Base-by-base conservation (phyloP, 2,113 vertebrate species). In the Cisticola juncidis region DNA sequence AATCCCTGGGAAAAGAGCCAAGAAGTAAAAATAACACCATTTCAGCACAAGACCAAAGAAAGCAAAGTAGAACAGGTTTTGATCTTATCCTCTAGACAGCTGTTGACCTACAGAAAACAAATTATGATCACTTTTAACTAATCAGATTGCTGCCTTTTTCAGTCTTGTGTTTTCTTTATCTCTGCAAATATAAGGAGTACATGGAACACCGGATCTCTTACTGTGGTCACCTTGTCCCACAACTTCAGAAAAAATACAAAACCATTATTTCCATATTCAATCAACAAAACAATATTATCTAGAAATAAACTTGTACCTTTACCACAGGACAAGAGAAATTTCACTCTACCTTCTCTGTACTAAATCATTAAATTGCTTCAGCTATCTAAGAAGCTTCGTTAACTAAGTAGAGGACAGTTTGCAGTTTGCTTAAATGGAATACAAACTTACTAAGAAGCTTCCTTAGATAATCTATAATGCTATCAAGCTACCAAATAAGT, bases 11-110 rank as follows among this genome's bases (percentile, higher is more conserved):
- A 85, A 90, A 95, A 82, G 11, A 58, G 66, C 45, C 62, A 74
- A 71, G 56, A 20, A 66, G 29, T 29, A 68, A 94, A 97, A 94
- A 92, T 78, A 81, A 18, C 51, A 28, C 14, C 23, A 54, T 71
- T 92, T 90, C 50, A 77, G 45, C 65, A 73, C 26, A 95, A 80
- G 61, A 92, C 73, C 38, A 77, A 91, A 83, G 64, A 82, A 89
- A 86, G 53, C 16, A 76, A 86, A 87, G 86, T 53, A 68, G 70
- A 94, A 81, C 25, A 69, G 33, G 18, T 62, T 92, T 89, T 86
- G 47, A 92, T 64, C n/a, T 82, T 92, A 82, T 82, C 50, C 78
- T 85, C 73, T 71, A 78, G 76, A 88, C 25, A 88, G 58, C 35
- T 33, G 51, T 61, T 87, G 54, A 92, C 60, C 50, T 73, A 71